Evolutionary conservation across 2,888 invertebrate species (phyloP), one percentile per base, ranked within the genome.

Genomic region (Baccha elongata): DNA sequence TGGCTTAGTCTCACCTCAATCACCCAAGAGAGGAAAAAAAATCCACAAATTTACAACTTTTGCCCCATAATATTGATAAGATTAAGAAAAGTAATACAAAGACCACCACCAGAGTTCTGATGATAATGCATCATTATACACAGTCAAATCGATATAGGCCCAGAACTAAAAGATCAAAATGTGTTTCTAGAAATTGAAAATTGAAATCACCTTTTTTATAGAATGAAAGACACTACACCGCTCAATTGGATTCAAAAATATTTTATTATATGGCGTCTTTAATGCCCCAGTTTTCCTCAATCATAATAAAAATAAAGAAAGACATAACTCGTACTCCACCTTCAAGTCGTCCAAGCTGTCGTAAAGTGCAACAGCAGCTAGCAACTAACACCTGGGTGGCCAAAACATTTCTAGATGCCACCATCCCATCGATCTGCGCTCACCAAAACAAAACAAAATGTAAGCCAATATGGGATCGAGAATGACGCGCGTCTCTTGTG

Each of bases 11-110:
- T 79, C 79, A 68, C 40, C 62, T 68, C 21, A 10, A 40, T 29
- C 29, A 32, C 52, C 23, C 44, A 15, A 60, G n/a, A 48, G 53
- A 53, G 29, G 32, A 44, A 15, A 42, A 64, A 21, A 79, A 73
- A 79, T 79, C 79, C 67, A 73, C 73, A 79, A 62, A 73, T 79
- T 79, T 79, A 79, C 79, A 79, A 67, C 79, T 72, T 17, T 44
- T 42, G 42, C 26, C 10, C 60, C 17, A 35, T 75, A 75, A 75
- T 75, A 15, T 26, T 52, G 80, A 80, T 80, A 74, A 80, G 80
- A 80, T 74, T 80, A 80, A 42, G 35, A 42, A 19, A 4, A 21
- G 29, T 67, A 32, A 58, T 44, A 80, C 62, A 62, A 64, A 80
- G 80, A 80, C 80, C 74, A 74, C 79, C 79, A 48, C 60, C 42